Evolutionary conservation across 2,113 vertebrate species (phyloP).

Genomic region (Sebastes fasciatus): DNA sequence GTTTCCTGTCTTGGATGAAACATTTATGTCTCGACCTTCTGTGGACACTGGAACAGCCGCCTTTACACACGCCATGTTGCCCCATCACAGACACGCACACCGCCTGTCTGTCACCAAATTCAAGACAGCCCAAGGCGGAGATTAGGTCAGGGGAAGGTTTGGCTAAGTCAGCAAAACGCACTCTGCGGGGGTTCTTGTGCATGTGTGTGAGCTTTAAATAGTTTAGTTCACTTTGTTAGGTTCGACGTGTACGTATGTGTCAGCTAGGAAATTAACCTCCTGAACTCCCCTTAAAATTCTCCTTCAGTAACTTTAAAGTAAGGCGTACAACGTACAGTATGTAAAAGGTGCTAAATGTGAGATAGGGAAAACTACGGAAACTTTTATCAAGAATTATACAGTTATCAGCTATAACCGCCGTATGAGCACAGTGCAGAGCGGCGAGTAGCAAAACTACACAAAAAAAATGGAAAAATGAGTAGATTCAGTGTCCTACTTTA

Average conservation of each 20-base stretch:
- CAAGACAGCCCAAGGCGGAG: slow-evolving; percentile 28
- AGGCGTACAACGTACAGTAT: neutral
- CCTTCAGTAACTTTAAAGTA: neutral
- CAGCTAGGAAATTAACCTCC: neutral
- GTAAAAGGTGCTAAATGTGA: too few species aligned
- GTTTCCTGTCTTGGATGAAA: slow-evolving; percentile 73
- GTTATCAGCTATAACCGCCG: too few species aligned
- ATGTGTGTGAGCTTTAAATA: neutral
- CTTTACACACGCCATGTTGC: slow-evolving; percentile 53
- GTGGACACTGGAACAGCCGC: slow-evolving; percentile 48
- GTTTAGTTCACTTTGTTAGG: neutral
- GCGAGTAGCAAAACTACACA: too few species aligned
- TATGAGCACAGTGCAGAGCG: too few species aligned
- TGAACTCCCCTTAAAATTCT: neutral
- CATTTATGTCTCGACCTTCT: slow-evolving; percentile 65
- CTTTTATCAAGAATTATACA: too few species aligned
- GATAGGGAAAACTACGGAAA: too few species aligned
- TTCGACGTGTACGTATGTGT: neutral
- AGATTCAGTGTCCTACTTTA: too few species aligned
- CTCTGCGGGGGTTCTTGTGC: neutral
- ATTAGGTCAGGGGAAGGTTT: slow-evolving; percentile 35
- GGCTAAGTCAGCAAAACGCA: slow-evolving; percentile 44
- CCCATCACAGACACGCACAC: slow-evolving; percentile 51
- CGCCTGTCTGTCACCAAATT: slow-evolving; percentile 49
- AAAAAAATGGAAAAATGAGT: too few species aligned